Conservation (phyloP, 2,113 vertebrate species). For the Odontophorus gujanensis region DNA sequence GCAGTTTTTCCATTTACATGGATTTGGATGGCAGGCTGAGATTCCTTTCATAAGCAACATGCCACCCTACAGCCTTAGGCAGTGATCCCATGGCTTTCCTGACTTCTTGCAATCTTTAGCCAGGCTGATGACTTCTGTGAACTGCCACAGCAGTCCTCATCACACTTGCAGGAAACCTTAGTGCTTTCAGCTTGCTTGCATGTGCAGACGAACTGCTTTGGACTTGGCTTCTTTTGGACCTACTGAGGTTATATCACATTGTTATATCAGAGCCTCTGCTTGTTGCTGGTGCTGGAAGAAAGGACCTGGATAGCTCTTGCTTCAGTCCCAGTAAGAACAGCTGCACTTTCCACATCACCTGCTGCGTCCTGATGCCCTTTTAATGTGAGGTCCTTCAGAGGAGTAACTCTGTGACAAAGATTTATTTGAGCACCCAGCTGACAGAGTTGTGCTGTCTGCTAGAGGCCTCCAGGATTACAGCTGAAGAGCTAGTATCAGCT, state of each 20-base stretch:
- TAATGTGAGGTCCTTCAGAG: background rate
- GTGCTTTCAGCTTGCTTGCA: background rate
- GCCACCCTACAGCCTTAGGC: background rate
- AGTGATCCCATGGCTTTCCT: background rate
- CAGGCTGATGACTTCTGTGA: background rate
- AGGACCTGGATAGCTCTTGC: background rate
- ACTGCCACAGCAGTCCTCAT: no score
- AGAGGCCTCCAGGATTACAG: background rate
- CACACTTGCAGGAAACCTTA: background rate
- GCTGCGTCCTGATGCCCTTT: background rate
- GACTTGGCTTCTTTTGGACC: background rate
- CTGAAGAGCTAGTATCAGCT: background rate
- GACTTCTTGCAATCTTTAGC: background rate
- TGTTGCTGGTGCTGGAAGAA: background rate
- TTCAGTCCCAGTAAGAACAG: background rate
- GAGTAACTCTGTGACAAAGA: background rate
- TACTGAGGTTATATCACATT: background rate
- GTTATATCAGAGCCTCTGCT: background rate
- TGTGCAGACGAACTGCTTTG: background rate
- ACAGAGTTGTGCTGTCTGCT: background rate
- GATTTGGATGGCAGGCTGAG: background rate
- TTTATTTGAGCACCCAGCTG: background rate
- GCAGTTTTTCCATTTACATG: background rate
- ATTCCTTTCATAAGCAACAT: background rate
- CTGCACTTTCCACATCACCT: background rate